Percentiles rank a stretch among this genome's conserved stretches.
Evolutionary conservation across 2,113 vertebrate species (phyloP).

Genomic region (Otolemur garnettii): DNA sequence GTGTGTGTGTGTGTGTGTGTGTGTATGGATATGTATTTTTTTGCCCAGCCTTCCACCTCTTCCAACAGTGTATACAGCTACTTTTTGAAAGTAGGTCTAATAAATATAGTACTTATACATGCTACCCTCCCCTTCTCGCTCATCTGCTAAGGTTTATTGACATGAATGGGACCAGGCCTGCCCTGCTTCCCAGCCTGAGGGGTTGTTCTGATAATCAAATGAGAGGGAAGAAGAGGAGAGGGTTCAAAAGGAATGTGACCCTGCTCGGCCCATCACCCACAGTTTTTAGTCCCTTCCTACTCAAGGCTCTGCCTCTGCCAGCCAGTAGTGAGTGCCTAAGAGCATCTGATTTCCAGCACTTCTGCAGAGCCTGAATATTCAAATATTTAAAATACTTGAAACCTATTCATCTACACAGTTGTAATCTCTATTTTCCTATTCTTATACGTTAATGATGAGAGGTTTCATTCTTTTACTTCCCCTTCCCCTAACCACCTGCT

Average conservation of each 20-base stretch:
- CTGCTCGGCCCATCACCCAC: neutral
- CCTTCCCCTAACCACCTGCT: neutral
- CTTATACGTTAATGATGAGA: neutral
- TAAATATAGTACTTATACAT: neutral
- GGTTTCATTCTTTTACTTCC: conserved; percentile 13
- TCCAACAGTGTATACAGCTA: neutral
- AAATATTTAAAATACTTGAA: neutral
- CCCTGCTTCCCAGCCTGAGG: neutral
- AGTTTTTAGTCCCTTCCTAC: neutral
- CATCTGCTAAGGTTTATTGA: conserved; percentile 18
- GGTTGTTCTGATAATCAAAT: neutral
- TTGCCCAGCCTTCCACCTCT: neutral
- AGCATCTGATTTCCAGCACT: neutral
- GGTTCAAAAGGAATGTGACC: conserved; percentile 40
- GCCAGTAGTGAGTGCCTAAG: accelerated
- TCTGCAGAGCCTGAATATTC: neutral
- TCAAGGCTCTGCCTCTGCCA: neutral
- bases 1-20: too few relatives aligned
- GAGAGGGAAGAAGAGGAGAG: neutral
- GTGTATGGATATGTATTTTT: neutral
- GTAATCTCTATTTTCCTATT: neutral
- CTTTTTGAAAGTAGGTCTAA: conserved; percentile 2
- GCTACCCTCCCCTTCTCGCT: neutral
- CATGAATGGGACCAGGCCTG: neutral
- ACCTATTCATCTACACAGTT: neutral